phyloP scores from a whole-genome alignment of 2,797 vertebrate species.

The Falco biarmicus region DNA sequence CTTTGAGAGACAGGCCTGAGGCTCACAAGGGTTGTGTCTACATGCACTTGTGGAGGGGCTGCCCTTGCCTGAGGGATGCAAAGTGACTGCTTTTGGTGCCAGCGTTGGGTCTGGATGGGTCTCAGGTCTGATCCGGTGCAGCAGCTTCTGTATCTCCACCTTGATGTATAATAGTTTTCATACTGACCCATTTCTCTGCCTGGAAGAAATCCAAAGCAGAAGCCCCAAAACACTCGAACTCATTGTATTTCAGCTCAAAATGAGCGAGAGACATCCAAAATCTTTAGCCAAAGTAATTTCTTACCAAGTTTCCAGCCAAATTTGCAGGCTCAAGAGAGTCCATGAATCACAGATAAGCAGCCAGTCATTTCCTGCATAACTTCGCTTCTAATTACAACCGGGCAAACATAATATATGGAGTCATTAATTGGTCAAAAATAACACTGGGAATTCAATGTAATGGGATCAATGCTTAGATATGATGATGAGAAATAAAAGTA shows the following conservation, averaged over 20 bases:
- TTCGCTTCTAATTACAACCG: conserved; percentile 23
- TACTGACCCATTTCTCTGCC: neutral
- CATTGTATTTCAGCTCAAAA: neutral
- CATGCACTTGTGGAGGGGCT: neutral
- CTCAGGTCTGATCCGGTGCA: neutral
- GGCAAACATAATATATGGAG: conserved; percentile 23
- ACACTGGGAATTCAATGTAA: neutral
- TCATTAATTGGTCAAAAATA: conserved; percentile 34
- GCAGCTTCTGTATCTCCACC: neutral
- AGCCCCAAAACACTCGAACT: conserved; percentile 31
- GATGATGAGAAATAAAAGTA: neutral
- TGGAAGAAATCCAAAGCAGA: conserved; percentile 42
- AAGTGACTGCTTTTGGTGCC: neutral
- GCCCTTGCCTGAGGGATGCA: neutral
- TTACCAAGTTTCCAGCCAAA: conserved; percentile 36
- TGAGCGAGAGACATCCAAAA: neutral
- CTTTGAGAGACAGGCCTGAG: neutral
- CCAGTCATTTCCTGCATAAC: conserved; percentile 5
- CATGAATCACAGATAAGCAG: conserved; percentile 1
- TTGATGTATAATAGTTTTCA: neutral
- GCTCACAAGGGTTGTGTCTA: neutral
- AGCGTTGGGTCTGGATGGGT: rapidly evolving
- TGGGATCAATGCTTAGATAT: neutral
- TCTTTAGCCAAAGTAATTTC: conserved; percentile 33
- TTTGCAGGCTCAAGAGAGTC: conserved; percentile 15